A percentile compares a stretch with the other conserved stretches of the same genome.
phyloP scores from a whole-genome alignment of 2,888 invertebrate genomes.

The Patella caerulea region DNA sequence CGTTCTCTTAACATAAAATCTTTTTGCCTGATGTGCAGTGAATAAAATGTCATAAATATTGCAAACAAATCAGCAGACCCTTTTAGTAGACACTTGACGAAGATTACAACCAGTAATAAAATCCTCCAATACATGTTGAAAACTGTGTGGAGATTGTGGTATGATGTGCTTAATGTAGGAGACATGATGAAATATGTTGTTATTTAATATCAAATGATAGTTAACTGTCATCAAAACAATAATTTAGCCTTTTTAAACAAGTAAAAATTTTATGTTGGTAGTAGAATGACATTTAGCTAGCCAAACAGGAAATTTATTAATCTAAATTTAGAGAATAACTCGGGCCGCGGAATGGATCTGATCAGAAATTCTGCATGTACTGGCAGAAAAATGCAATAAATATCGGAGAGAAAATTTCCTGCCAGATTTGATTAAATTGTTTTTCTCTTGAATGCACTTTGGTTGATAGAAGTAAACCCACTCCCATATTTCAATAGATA shows the following conservation, averaged over 20 bases:
- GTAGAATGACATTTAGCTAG: neutral
- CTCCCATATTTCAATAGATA: slow-evolving; percentile 11
- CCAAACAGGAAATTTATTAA: slow-evolving; percentile 8
- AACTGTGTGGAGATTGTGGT: too few relatives aligned
- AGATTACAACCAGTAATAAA: too few relatives aligned
- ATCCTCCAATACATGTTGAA: too few relatives aligned
- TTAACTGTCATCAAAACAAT: neutral
- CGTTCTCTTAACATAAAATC: too few relatives aligned
- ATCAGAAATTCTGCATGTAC: neutral
- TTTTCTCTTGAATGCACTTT: slow-evolving; percentile 9
- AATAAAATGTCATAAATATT: too few relatives aligned
- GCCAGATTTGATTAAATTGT: slow-evolving; percentile 10
- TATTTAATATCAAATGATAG: too few relatives aligned
- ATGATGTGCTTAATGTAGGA: too few relatives aligned
- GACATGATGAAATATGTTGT: too few relatives aligned
- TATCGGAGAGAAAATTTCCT: neutral
- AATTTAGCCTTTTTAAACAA: neutral
- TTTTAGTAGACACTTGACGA: too few relatives aligned
- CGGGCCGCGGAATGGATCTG: neutral
- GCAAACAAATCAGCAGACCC: too few relatives aligned
- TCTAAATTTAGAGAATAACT: neutral
- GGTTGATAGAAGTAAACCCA: neutral
- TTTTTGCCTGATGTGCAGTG: too few relatives aligned
- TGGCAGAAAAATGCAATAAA: slow-evolving; percentile 2
- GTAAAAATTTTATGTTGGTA: neutral